Conservation (phyloP, 2,888 invertebrate genomes). For the Myopa tessellatipennis region DNA sequence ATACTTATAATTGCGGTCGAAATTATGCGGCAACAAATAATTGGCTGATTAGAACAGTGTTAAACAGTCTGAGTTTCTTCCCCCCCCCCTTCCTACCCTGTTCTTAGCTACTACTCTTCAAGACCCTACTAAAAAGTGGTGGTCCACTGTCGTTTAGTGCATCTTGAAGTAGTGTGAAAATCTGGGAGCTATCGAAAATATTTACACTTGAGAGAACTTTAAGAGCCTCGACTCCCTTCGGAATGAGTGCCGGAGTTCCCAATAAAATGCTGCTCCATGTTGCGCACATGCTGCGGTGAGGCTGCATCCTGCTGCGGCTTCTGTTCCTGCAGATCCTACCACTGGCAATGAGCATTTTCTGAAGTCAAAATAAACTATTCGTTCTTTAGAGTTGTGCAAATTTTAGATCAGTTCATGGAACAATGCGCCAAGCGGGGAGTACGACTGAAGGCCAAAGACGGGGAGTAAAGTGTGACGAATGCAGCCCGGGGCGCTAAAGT, state of each 20-base stretch:
- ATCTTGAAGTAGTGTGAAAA: not conserved
- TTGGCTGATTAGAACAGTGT: slow-evolving; percentile 1
- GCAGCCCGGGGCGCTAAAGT: slow-evolving; percentile 23
- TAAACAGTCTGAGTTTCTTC: not conserved
- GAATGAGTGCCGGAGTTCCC: too few species aligned
- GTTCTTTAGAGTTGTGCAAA: not conserved
- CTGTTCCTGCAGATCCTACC: slow-evolving; percentile 4
- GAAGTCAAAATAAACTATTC: not conserved
- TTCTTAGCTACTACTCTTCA: not conserved
- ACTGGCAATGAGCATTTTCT: slow-evolving; percentile 15
- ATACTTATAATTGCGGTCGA: slow-evolving; percentile 35
- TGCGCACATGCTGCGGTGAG: slow-evolving; percentile 26
- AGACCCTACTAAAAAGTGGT: too few species aligned
- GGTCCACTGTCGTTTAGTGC: too few species aligned
- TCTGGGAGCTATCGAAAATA: slow-evolving; percentile 19
- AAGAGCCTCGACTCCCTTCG: too few species aligned
- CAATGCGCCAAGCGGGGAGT: not conserved
- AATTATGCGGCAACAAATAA: slow-evolving; percentile 32
- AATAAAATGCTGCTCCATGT: slow-evolving; percentile 23
- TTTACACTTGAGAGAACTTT: slow-evolving; percentile 27
- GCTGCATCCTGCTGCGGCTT: not conserved
- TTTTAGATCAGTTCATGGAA: not conserved
- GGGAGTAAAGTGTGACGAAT: not conserved
- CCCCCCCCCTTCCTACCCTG: not conserved
- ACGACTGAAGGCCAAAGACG: not conserved